Percentiles rank a stretch among this genome's conserved stretches.
These are phyloP conservation scores for Pinna nobilis DNA, from an alignment of 1,140 invertebrate species.

Conservation along the genomic window DNA sequence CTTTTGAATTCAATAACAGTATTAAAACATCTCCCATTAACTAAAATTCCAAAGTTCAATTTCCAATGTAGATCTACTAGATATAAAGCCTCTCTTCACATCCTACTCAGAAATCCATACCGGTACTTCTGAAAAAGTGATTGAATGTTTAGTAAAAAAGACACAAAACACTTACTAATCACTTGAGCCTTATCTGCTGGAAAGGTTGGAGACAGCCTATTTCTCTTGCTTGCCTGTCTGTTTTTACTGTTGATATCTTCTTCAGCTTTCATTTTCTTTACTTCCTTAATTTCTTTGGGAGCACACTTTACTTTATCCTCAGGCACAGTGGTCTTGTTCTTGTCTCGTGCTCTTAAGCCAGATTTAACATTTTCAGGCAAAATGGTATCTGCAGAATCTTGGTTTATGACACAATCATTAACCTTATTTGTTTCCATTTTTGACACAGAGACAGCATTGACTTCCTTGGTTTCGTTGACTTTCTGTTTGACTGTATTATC, in stretches of 20 bases:
- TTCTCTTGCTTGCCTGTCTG: neutral
- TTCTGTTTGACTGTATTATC: conserved; percentile 8
- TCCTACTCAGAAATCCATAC: too few relatives aligned
- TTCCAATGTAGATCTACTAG: too few relatives aligned
- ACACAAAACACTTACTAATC: conserved; percentile 11
- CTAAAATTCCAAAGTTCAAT: too few relatives aligned
- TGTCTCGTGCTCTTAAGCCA: conserved; percentile 6
- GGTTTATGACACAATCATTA: too few relatives aligned
- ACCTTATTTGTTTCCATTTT: conserved; percentile 5
- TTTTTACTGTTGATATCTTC: conserved; percentile 2
- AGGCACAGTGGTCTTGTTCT: neutral
- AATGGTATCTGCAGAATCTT: neutral
- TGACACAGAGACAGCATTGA: neutral
- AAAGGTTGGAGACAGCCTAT: conserved; percentile 8
- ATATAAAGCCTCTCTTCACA: too few relatives aligned
- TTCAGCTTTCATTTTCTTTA: conserved; percentile 9
- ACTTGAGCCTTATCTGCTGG: conserved; percentile 3
- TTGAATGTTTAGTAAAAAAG: too few relatives aligned
- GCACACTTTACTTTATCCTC: conserved; percentile 1
- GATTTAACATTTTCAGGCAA: conserved; percentile 6
- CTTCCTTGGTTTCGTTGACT: neutral
- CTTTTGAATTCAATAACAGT: too few relatives aligned
- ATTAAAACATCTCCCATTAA: too few relatives aligned
- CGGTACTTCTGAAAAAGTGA: too few relatives aligned
- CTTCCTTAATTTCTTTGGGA: conserved; percentile 3